Evolutionary conservation across 1,140 invertebrate species (phyloP).

Genomic region (Drosophila biarmipes): DNA sequence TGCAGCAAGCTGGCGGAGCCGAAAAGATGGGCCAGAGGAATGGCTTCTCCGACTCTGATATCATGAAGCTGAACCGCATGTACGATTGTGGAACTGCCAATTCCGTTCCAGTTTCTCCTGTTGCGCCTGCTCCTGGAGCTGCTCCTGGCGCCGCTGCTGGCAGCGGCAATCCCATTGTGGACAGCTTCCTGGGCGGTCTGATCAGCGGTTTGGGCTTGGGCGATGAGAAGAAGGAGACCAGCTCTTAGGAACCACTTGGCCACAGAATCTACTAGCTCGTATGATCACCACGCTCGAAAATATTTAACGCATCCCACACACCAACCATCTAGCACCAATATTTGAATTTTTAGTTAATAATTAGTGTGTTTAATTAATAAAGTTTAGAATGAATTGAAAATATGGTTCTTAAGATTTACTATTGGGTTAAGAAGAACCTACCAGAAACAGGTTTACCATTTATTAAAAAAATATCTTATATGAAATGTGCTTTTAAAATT

Average conservation of each 20-base stretch:
- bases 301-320: slow-evolving; percentile 63
- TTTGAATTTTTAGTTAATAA: slow-evolving; percentile 33
- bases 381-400: slow-evolving; percentile 23
- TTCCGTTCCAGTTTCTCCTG: slow-evolving; percentile 1
- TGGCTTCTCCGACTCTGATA: slow-evolving; percentile 89
- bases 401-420: not conserved
- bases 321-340: slow-evolving; percentile 34
- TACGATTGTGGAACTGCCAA: slow-evolving; percentile 87
- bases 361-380: slow-evolving; percentile 10
- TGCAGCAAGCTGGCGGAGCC: slow-evolving; percentile 52
- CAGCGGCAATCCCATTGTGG: slow-evolving; percentile 70
- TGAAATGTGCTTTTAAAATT: not conserved
- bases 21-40: slow-evolving; percentile 88
- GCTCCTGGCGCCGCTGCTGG: slow-evolving; percentile 34
- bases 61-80: slow-evolving; percentile 91
- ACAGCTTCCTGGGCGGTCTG: slow-evolving; percentile 73
- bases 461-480: not conserved
- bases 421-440: no score
- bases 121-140: slow-evolving; percentile 13
- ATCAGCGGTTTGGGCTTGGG: slow-evolving; percentile 72
- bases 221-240: slow-evolving; percentile 39
- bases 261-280: slow-evolving; percentile 37
- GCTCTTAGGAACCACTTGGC: slow-evolving; percentile 16
- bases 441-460: no score
- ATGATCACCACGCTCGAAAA: slow-evolving; percentile 36